Percentiles rank a stretch among this genome's conserved stretches.
These are phyloP conservation scores for Myripristis jacobus DNA, from an alignment of 2,797 vertebrate genomes.

Conservation along the genomic window DNA sequence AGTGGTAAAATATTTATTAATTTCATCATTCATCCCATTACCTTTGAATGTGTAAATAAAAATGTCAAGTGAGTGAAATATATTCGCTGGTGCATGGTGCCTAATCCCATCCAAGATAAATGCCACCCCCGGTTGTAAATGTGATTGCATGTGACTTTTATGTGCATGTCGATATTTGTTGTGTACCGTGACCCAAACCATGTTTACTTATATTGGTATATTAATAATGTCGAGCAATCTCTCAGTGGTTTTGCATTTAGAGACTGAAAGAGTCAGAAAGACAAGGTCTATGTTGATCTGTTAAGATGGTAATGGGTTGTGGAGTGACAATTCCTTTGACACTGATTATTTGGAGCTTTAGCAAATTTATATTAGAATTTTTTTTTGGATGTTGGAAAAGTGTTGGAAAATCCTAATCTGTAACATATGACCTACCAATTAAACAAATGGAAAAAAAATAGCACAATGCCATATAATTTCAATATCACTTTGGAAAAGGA, in stretches of 20 bases:
- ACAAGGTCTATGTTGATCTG: background rate
- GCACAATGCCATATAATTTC: too few relatives aligned
- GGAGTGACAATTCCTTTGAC: background rate
- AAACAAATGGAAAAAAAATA: too few relatives aligned
- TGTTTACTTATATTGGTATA: constrained; percentile 1
- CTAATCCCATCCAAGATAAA: constrained; percentile 33
- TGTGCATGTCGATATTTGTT: constrained; percentile 18
- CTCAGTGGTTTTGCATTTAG: background rate
- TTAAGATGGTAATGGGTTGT: background rate
- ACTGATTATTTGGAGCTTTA: background rate
- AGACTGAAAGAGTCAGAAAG: background rate
- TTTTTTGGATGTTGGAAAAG: too few relatives aligned
- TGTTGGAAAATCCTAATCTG: too few relatives aligned
- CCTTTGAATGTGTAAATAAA: constrained; percentile 62
- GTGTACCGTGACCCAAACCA: background rate
- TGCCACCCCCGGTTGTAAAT: constrained; percentile 24
- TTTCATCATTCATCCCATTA: constrained; percentile 62
- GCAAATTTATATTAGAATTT: background rate
- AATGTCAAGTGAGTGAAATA: constrained; percentile 45
- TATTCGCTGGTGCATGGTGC: constrained; percentile 20
- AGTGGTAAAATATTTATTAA: constrained; percentile 58
- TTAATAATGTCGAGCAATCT: background rate
- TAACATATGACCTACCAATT: too few relatives aligned
- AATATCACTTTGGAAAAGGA: too few relatives aligned
- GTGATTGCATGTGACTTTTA: constrained; percentile 18